phyloP scores from a whole-genome alignment of 2,888 invertebrate genomes.

The Drosophila basisetae region DNA sequence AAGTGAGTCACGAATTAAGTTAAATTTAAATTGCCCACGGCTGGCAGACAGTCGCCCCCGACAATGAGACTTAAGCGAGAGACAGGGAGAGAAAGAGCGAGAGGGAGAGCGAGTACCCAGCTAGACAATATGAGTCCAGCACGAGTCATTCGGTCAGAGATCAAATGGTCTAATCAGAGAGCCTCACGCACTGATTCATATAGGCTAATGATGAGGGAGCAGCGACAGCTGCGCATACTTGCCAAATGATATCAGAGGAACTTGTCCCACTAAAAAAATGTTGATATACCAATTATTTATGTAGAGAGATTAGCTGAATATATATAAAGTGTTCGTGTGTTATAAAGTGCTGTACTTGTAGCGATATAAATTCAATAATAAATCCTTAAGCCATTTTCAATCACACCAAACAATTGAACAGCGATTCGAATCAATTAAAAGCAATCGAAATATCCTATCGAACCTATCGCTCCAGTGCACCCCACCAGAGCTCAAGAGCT shows the following conservation, averaged over 20 bases:
- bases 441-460: slow-evolving; percentile 78
- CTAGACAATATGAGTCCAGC: slow-evolving; percentile 31
- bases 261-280: slow-evolving; percentile 10
- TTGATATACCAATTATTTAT: slow-evolving; percentile 6
- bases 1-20: slow-evolving; percentile 76
- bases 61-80: slow-evolving; percentile 17
- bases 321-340: neutral
- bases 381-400: slow-evolving; percentile 78
- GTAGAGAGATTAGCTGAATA: slow-evolving; percentile 25
- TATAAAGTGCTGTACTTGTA: neutral
- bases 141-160: slow-evolving; percentile 55
- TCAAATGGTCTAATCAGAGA: slow-evolving; percentile 70
- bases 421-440: slow-evolving; percentile 81
- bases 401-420: slow-evolving; percentile 82
- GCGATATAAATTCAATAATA: slow-evolving; percentile 77
- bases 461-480: slow-evolving; percentile 44
- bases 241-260: slow-evolving; percentile 64
- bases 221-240: slow-evolving; percentile 55
- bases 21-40: slow-evolving; percentile 59
- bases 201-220: slow-evolving; percentile 26
- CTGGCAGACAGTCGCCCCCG: slow-evolving; percentile 34
- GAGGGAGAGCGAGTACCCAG: neutral
- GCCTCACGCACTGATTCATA: slow-evolving; percentile 75
- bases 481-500: slow-evolving; percentile 28
- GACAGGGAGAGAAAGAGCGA: neutral